Evolutionary conservation across 2,113 vertebrate species (phyloP), one percentile per base, ranked within the genome.

Genomic region (Pelecanus crispus): DNA sequence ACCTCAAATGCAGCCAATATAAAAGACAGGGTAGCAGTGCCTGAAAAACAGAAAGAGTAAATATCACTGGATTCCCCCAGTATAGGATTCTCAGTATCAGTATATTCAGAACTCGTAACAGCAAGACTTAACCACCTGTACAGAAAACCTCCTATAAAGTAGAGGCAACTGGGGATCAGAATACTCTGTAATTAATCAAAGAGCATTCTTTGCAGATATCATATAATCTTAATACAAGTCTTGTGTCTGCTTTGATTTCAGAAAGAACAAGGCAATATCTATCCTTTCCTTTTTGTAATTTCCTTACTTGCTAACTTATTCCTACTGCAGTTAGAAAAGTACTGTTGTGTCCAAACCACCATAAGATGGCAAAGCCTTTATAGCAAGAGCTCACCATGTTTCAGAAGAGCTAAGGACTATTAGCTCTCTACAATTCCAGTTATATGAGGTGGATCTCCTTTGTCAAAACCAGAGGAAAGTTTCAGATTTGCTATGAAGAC

Each of bases 11-110:
- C 21, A 90, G 34, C 9, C 63, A 83, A 6, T 17, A 34, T 5
- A 81, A 72, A 53, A 66, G 29, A 66, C 31, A 61, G 28, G 42
- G 47, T 25, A 78, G 18, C 42, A 52, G 32, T 28, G 25, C 11
- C 29, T 40, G 32, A 59, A 47, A 55, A 92, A 32, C 13, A 81
- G 28, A 21, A 38, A 17, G 22, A 66, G 17, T 32, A 84, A 75
- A 5, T 13, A 47, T 8, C 49, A 53, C 13, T 15, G 13, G 28
- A 44, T 2, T 16, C 24, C 26, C 36, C 6, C 25, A 42, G 25
- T 5, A 61, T 0, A 49, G 32, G 13, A n/a, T 24, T 53, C 29
- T 53, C 58, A 20, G 40, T 20, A 67, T 59, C 34, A 59, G 0
- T 6, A 40, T 2, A 13, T 34, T 58, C 67, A 45, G 22, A 83